A percentile compares a stretch with the other conserved stretches of the same genome.
These are phyloP conservation scores for Neria commutata DNA, from an alignment of 2,888 invertebrate species.

Conservation along the genomic window DNA sequence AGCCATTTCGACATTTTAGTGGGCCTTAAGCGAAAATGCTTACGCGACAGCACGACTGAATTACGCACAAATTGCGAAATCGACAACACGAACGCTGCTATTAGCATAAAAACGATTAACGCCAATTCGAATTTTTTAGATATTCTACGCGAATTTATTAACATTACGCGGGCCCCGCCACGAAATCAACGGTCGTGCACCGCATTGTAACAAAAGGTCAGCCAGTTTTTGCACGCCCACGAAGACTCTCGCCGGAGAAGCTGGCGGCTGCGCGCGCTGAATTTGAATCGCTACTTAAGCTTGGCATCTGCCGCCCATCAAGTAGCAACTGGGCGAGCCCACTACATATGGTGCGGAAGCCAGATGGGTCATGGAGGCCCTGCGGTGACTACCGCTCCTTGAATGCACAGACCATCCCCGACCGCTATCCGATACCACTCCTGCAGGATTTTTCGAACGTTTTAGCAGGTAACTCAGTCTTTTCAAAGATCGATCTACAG, in stretches of 20 bases:
- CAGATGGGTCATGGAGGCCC: constrained; percentile 39
- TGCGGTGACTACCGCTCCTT: constrained; percentile 41
- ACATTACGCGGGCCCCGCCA: no score
- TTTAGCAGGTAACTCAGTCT: constrained; percentile 15
- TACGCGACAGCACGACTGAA: constrained; percentile 4
- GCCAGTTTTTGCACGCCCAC: constrained; percentile 18
- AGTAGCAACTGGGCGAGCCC: constrained; percentile 57
- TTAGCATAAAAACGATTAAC: no score
- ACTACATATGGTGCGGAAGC: constrained; percentile 46
- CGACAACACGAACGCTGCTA: no score
- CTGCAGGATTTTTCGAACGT: constrained; percentile 40
- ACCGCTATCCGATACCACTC: constrained; percentile 49
- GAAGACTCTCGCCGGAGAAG: constrained; percentile 18
- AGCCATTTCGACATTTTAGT: constrained; percentile 17
- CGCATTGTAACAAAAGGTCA: constrained; percentile 21
- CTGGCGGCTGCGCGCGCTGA: constrained; percentile 23
- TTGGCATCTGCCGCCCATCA: constrained; percentile 58
- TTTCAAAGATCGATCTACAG: constrained; percentile 21
- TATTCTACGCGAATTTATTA: no score
- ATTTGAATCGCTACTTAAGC: constrained; percentile 31
- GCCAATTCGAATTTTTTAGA: no score
- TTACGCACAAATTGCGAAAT: no score
- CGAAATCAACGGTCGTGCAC: no score
- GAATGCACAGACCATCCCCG: constrained; percentile 46
- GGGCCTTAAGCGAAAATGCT: constrained; percentile 6